These are phyloP conservation scores for Drosophila kohkoa DNA, from an alignment of 1,140 invertebrate species.

Conservation along the genomic window DNA sequence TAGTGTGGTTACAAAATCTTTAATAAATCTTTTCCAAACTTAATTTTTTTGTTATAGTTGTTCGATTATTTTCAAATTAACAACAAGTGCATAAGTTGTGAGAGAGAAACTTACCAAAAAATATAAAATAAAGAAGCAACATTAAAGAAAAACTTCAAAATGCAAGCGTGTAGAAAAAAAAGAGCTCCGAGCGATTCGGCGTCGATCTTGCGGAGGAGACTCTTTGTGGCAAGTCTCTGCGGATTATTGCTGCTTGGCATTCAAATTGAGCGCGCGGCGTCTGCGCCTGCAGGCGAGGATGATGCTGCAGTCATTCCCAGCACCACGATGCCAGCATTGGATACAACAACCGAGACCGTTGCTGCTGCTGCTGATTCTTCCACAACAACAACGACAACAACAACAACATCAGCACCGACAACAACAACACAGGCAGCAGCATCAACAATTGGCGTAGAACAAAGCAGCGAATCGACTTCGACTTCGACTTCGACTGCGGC, in stretches of 20 bases:
- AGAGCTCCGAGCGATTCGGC: constrained; percentile 59
- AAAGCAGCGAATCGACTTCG: constrained; percentile 52
- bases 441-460: constrained; percentile 71
- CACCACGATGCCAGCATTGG: constrained; percentile 54
- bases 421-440: constrained; percentile 41
- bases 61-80: constrained; percentile 48
- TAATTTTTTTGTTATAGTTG: constrained; percentile 50
- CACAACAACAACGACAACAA: constrained; percentile 44
- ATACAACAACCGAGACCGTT: constrained; percentile 52
- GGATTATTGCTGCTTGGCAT: constrained; percentile 77
- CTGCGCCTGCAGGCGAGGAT: constrained; percentile 79
- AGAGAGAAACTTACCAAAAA: constrained; percentile 55
- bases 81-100: constrained; percentile 75
- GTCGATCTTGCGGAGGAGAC: constrained; percentile 57
- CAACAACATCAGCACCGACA: constrained; percentile 37
- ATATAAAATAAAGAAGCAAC: constrained; percentile 17
- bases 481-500: constrained; percentile 21
- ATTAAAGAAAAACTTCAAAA: constrained; percentile 45
- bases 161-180: constrained; percentile 76
- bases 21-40: constrained; percentile 41
- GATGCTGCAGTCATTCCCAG: constrained; percentile 43
- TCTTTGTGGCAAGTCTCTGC: constrained; percentile 66
- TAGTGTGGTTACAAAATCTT: constrained; percentile 36
- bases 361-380: neutral
- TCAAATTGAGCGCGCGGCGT: constrained; percentile 76